Base-by-base conservation (phyloP, 2,113 vertebrate genomes). In the Apteryx mantelli region DNA sequence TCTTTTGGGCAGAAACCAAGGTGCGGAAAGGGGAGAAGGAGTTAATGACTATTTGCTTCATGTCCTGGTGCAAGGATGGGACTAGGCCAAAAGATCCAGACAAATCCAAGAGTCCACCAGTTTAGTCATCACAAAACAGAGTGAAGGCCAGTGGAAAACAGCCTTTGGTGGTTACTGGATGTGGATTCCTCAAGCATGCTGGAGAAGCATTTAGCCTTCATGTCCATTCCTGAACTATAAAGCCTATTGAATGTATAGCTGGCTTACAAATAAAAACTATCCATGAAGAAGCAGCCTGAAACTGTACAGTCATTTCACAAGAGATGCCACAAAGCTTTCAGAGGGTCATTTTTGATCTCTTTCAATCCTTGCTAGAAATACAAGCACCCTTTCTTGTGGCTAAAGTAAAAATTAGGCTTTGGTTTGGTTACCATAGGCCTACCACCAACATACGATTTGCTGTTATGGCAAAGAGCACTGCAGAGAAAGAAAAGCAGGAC, bases 81-180 rank as follows among this genome's bases (percentile, higher is more conserved):
- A 79, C 18, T 68, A 46, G 65, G 24, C 6, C 28, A 87, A 95
- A 87, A 68, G 6, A 56, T 0, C 1, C 2, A 3, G 5, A 25
- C 11, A 85, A 82, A 76, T 42, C 42, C 75, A 89, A 46, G 12
- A 79, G n/a, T 10, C 13, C 21, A 79, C 38, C 44, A 58, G 10
- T 11, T 26, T 58, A 50, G 50, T 36, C n/a, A 60, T 25, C 61
- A 73, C 42, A 34, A 78, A 86, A 40, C 6, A 75, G 42, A 60
- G 53, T 0, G 0, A 88, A 87, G 24, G 7, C 36, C 22, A 25
- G 16, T 17, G n/a, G 2, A 16, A 79, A 93, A 56, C 0, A 0
- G 21, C 19, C 70, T 86, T 91, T 74, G 55, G 40, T 28, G 44
- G 36, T n/a, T 46, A 7, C 66, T 38, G 61, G 4, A 8, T 16